Evolutionary conservation across 2,797 vertebrate species (phyloP), one percentile per base, ranked within the genome.

Genomic region (Anisognathus igniventris): DNA sequence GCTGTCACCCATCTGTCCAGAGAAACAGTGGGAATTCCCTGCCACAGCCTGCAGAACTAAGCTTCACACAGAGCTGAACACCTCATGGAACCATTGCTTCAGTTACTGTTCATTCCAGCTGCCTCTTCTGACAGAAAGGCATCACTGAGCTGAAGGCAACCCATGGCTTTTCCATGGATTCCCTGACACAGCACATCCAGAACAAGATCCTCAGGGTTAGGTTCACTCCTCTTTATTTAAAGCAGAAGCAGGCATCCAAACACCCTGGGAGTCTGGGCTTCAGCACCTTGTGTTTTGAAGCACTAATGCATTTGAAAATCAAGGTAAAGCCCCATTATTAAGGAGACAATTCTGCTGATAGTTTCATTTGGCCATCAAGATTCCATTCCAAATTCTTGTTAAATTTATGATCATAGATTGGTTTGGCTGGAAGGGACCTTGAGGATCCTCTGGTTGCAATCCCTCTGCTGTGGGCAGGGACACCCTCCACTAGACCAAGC

Each of bases 121-220:
- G 28, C 23, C 86, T 27, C 48, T 85, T 75, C 51, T 64, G 33
- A 51, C 31, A 24, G 6, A 31, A 77, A 35, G 8, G 7, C 14
- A 20, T 30, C 18, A 31, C 1, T 68, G 24, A 77, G 42, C 23
- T 53, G 44, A 64, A 89, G 1, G 2, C 9, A 75, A 60, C 2
- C 1, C 0, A 1, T 30, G 45, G 23, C 6, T 73, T 90, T 51
- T 45, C 53, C 30, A 14, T 22, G 6, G 8, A 18, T 14, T n/a
- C 37, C 19, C 54, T 80, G 21, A 67, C 12, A 83, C 37, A 28
- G 42, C 7, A 20, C 18, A 27, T 2, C 57, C 5, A 2, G 68
- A 68, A 40, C n/a, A 74, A 57, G 47, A n/a, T 23, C 30, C 33
- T 44, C 47, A 21, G 40, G 22, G 48, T 35, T 48, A 25, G 47